These are phyloP conservation scores for Mirounga angustirostris DNA, from an alignment of 2,113 vertebrate species.

Conservation along the genomic window DNA sequence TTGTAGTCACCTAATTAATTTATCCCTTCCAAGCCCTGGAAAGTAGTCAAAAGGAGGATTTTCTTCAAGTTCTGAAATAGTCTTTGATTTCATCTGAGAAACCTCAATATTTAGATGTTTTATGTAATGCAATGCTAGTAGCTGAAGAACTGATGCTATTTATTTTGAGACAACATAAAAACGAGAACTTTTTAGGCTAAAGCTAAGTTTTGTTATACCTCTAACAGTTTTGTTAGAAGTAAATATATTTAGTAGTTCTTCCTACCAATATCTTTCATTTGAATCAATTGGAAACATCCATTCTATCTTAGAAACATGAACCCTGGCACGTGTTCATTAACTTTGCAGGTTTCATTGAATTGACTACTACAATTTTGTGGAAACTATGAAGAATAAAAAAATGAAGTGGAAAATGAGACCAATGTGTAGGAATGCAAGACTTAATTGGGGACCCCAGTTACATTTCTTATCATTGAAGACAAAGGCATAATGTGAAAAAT, in stretches of 20 bases:
- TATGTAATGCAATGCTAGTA: not conserved
- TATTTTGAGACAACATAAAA: conserved; percentile 1
- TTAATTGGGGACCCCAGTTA: not conserved
- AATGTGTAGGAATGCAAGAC: not conserved
- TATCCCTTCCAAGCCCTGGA: not conserved
- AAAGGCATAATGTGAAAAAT: not conserved
- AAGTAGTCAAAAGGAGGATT: not conserved
- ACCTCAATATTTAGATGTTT: not conserved
- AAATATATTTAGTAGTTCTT: not conserved
- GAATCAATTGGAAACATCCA: not conserved
- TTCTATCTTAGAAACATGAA: not conserved
- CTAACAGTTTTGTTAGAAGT: not conserved
- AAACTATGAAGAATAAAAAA: not conserved
- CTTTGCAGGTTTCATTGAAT: not conserved
- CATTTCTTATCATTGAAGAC: not conserved
- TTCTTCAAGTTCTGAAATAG: not conserved
- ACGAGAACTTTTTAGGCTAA: not conserved
- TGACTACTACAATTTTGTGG: not conserved
- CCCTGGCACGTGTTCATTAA: not conserved
- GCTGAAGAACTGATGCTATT: not conserved
- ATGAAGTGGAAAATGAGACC: not conserved
- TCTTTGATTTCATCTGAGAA: not conserved
- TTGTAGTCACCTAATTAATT: not conserved
- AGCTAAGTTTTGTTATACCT: not conserved
- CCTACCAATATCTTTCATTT: not conserved